Base-by-base conservation (phyloP, 2,113 vertebrate genomes). In the Sylvia atricapilla region DNA sequence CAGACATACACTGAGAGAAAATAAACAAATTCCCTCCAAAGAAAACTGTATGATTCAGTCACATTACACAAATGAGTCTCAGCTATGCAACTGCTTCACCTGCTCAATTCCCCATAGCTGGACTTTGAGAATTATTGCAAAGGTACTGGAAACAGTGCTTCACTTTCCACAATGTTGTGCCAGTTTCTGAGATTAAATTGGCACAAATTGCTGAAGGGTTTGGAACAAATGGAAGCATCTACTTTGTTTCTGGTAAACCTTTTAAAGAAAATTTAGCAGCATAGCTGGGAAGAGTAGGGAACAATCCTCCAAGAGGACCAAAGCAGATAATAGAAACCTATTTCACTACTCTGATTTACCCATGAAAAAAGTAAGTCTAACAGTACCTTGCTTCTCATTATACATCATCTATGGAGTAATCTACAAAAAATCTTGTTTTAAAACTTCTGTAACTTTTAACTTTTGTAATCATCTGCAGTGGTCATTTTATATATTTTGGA, bases 331-430 rank as follows among this genome's bases (percentile, higher is more conserved):
- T 16, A 59, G 58, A 87, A 46, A 73, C 7, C 47, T 7, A 25
- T 8, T 86, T 47, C 69, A 84, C 74, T 91, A 39, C 52, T 79
- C 67, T 74, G 35, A 88, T 89, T 93, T 63, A 90, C 21, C 46
- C 43, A 59, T 30, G 15, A 49, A 49, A 88, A 68, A 70, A 81
- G 12, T 14, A 82, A n/a, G 37, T 69, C 80, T 80, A 91, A 74
- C 76, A 95, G 89, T 86, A 86, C 73, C 81, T 89, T 59, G 35
- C 53, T 93, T 89, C 47, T 90, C 89, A 72, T 93, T 91, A 78
- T 2, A 31, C 60, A 92, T 28, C 56, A 86, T 43, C 68, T 90
- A 55, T 77, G 73, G 33, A 89, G 37, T 63, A 93, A 93, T 50
- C 64, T 84, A 70, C 82, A 94, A 93, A 77, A 44, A 24, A 43